Percentiles rank a stretch among this genome's conserved stretches.
Conservation (phyloP, 2,113 vertebrate species). For the Micronycteris hirsuta region DNA sequence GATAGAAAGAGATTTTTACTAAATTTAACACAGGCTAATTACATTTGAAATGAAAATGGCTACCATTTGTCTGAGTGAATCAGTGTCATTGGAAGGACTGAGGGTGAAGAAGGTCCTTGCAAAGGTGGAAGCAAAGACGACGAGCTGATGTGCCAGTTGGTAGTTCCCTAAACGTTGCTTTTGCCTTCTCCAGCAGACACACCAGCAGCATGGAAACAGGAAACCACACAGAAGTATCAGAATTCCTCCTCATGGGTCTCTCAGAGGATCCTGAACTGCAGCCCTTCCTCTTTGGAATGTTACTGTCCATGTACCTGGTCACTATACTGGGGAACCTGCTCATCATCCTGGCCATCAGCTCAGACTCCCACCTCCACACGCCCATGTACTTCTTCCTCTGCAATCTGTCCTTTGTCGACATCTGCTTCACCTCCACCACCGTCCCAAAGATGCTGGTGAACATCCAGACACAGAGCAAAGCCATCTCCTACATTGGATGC, state of each 20-base stretch:
- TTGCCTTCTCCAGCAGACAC: background rate
- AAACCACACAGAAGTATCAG: background rate
- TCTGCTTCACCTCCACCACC: background rate
- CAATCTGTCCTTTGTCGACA: background rate
- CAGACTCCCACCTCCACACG: background rate
- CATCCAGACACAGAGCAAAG: background rate
- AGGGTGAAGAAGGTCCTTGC: background rate
- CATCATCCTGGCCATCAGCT: background rate
- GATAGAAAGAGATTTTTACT: too few relatives aligned
- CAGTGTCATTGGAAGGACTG: background rate
- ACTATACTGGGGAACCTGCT: background rate
- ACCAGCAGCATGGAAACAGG: background rate
- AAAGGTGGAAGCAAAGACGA: background rate
- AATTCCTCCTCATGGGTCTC: conserved; percentile 19
- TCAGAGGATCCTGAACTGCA: conserved; percentile 8
- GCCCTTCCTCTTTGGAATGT: background rate
- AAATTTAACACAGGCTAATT: background rate
- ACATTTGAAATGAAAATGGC: background rate
- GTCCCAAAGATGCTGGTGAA: background rate
- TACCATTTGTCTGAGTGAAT: background rate
- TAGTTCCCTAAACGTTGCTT: background rate
- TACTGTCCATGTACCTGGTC: conserved; percentile 25
- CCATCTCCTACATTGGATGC: background rate
- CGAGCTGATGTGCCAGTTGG: background rate
- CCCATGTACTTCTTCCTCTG: conserved; percentile 40